Evolutionary conservation across 2,888 invertebrate species (phyloP).

Genomic region (Erynnis tages): DNA sequence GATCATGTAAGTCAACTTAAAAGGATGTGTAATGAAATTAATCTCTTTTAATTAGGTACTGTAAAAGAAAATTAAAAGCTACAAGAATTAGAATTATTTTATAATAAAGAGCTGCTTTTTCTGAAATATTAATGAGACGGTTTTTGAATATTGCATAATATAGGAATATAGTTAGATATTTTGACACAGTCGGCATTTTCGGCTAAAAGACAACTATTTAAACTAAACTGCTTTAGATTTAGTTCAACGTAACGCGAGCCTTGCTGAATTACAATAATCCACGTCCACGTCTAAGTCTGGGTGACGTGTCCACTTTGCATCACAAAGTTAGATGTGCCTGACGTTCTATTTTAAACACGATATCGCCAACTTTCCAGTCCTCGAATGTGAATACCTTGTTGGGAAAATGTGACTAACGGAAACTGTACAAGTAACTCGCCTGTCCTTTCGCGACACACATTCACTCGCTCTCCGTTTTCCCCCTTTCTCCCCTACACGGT

Average conservation of each 20-base stretch:
- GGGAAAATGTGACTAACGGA: conserved; percentile 81
- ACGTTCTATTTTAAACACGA: conserved; percentile 80
- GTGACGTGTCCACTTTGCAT: conserved; percentile 71
- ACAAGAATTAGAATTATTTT: too few relatives aligned
- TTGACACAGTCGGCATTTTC: too few relatives aligned
- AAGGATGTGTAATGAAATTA: too few relatives aligned
- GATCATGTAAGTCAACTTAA: too few relatives aligned
- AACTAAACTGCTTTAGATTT: background rate
- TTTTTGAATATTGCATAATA: too few relatives aligned
- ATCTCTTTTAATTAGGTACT: too few relatives aligned
- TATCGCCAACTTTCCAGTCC: conserved; percentile 79
- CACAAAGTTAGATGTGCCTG: conserved; percentile 79
- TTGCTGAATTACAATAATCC: conserved; percentile 21
- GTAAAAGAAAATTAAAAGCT: too few relatives aligned
- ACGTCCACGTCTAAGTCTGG: conserved; percentile 30
- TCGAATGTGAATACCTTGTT: conserved; percentile 81
- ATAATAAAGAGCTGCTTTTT: too few relatives aligned
- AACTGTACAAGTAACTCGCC: conserved; percentile 76
- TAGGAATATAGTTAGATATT: too few relatives aligned
- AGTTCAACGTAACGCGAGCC: background rate
- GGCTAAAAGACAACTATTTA: too few relatives aligned
- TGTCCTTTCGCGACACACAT: conserved; percentile 62
- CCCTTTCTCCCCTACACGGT: conserved; percentile 28
- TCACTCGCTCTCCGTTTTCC: conserved; percentile 36
- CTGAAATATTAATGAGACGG: too few relatives aligned